Conservation (phyloP, 2,888 invertebrate genomes). For the Deroplatys truncata region DNA sequence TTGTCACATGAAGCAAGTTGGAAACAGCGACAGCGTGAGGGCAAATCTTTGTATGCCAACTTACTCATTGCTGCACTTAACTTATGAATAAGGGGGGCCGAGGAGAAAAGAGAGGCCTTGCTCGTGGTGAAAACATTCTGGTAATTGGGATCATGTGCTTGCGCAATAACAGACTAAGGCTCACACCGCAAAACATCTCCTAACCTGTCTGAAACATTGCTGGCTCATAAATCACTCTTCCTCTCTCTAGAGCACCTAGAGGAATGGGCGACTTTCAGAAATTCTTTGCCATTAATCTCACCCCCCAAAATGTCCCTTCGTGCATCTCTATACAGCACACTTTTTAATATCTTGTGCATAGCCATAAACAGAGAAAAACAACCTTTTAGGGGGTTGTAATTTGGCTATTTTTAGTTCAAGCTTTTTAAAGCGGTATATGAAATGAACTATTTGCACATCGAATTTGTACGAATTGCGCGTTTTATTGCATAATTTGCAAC, state of each 20-base stretch:
- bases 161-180: not conserved
- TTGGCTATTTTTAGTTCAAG: too few relatives aligned
- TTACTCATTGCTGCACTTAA: not conserved
- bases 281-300: not conserved
- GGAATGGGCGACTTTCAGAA: not conserved
- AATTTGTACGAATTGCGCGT: too few relatives aligned
- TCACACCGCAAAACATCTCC: not conserved
- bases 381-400: too few relatives aligned
- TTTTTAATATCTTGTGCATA: not conserved
- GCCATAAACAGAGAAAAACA: too few relatives aligned
- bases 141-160: not conserved
- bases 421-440: too few relatives aligned
- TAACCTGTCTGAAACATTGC: too few relatives aligned
- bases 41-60: not conserved
- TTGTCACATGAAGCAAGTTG: slow-evolving; percentile 4
- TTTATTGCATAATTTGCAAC: too few relatives aligned
- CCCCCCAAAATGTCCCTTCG: too few relatives aligned
- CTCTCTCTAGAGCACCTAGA: not conserved
- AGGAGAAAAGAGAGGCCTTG: not conserved
- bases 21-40: not conserved
- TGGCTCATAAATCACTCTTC: not conserved
- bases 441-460: too few relatives aligned
- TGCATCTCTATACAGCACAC: not conserved
- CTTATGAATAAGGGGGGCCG: not conserved
- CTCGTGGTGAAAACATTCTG: not conserved